Base-by-base conservation (phyloP, 1,140 invertebrate species). In the Trichonephila clavata region DNA sequence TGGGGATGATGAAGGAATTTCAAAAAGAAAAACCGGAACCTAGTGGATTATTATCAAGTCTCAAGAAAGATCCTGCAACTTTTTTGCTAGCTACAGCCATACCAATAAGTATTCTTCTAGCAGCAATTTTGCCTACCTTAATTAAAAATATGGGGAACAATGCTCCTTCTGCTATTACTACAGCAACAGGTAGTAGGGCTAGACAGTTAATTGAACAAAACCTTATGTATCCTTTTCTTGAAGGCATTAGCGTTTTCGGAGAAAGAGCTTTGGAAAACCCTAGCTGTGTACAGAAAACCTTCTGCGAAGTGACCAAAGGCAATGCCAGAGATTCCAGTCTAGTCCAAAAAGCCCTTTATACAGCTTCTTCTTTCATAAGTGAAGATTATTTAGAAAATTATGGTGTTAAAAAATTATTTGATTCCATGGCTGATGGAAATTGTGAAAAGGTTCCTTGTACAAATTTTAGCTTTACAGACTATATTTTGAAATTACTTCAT, bases 251-350 rank as follows among this genome's bases (percentile, higher is more conserved):
- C 27, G 71, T 83, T 18, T 93, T 90, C 18, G 90, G 91, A 57
- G 61, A 86, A 24, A 93, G 61, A 39, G 71, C 59, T n/a, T 61
- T 94, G 16, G 94, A 94, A n/a, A 57, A 90, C n/a, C 94, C 94
- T 20, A 68, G 43, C 0, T 94, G 94, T 27, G 63, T 90, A 63
- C 90, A 94, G 27, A 89, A 57, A 39, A 90, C 86, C 7, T 93
- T 94, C 57, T 94, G 94, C 21, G 57, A 90, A 60, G 80, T 93
- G 1, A 94, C 94, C 1, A 93, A 86, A 60, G 87, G 71, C 13
- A 7, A 63, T 21, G 24, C 63, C 3, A 61, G 43, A n/a, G 63
- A 86, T 20, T 27, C 87, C 7, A 84, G 86, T 16, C 13, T 71
- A 18, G 60, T 94, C 21, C 94, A 90, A 63, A 93, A 86, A 60